phyloP scores from a whole-genome alignment of 2,113 vertebrate genomes.

The Labeo rohita region DNA sequence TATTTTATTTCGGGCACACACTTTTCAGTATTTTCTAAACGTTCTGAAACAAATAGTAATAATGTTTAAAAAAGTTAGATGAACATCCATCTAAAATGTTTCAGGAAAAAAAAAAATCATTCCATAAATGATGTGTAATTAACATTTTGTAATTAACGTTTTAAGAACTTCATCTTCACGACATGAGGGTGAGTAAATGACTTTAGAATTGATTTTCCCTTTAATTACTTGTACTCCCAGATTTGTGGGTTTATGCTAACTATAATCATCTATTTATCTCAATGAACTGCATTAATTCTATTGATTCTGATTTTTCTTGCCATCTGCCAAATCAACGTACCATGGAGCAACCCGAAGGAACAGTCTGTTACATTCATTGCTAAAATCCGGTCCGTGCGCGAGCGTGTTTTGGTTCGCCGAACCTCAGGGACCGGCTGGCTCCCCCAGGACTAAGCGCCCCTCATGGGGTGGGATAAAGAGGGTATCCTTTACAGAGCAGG shows the following conservation, averaged over 20 bases:
- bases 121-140: too few species aligned
- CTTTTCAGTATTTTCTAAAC: too few species aligned
- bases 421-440: slow-evolving; percentile 86
- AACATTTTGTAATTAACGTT: too few species aligned
- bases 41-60: too few species aligned
- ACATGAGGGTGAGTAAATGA: background rate
- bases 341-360: slow-evolving; percentile 47
- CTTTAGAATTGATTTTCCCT: background rate
- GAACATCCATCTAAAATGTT: too few species aligned
- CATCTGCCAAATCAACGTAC: slow-evolving; percentile 58
- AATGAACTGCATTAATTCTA: slow-evolving; percentile 52
- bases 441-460: slow-evolving; percentile 88
- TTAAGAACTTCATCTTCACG: background rate
- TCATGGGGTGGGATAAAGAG: slow-evolving; percentile 92
- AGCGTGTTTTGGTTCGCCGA: slow-evolving; percentile 77
- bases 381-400: slow-evolving; percentile 63
- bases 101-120: too few species aligned
- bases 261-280: slow-evolving; percentile 48
- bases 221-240: background rate
- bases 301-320: slow-evolving; percentile 46
- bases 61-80: too few species aligned
- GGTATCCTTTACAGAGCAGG: slow-evolving; percentile 97
- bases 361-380: slow-evolving; percentile 69
- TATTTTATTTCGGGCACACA: too few species aligned
- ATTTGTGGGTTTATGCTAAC: slow-evolving; percentile 12